Evolutionary conservation across 1,140 invertebrate species (phyloP).

Genomic region (Antheraea pernyi): DNA sequence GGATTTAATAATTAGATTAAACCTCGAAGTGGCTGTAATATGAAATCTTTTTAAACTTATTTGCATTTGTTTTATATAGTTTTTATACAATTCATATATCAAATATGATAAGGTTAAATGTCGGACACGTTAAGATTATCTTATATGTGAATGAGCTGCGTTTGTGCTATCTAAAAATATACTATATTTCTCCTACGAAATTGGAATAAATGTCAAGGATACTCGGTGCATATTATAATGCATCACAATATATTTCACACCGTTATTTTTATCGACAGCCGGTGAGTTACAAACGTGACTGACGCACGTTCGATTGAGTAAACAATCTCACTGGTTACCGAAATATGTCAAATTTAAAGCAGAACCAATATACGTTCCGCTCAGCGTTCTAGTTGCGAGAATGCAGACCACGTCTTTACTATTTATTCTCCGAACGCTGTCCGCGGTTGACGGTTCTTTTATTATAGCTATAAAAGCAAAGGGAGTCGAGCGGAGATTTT

Average conservation of each 20-base stretch:
- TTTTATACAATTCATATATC: too few species aligned
- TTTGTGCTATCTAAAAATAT: neutral
- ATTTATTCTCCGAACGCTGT: constrained; percentile 64
- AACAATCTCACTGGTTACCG: constrained; percentile 36
- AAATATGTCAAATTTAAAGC: constrained; percentile 52
- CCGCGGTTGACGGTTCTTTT: constrained; percentile 71
- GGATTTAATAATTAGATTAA: too few species aligned
- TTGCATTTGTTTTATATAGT: too few species aligned
- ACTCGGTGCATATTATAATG: neutral
- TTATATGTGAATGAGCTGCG: neutral
- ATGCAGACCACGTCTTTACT: constrained; percentile 56
- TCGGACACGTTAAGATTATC: neutral
- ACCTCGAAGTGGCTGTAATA: too few species aligned
- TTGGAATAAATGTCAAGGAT: neutral
- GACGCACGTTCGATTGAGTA: constrained; percentile 1
- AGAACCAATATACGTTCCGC: constrained; percentile 39
- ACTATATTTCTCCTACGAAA: neutral
- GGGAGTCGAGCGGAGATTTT: constrained; percentile 61
- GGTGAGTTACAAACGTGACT: neutral
- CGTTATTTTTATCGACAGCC: neutral
- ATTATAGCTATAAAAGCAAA: constrained; percentile 71
- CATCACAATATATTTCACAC: neutral
- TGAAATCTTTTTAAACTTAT: too few species aligned
- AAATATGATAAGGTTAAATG: too few species aligned
- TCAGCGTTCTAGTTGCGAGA: constrained; percentile 46